Evolutionary conservation across 2,888 invertebrate genomes (phyloP), one percentile per base, ranked within the genome.

Genomic region (Ommatoiulus sabulosus): DNA sequence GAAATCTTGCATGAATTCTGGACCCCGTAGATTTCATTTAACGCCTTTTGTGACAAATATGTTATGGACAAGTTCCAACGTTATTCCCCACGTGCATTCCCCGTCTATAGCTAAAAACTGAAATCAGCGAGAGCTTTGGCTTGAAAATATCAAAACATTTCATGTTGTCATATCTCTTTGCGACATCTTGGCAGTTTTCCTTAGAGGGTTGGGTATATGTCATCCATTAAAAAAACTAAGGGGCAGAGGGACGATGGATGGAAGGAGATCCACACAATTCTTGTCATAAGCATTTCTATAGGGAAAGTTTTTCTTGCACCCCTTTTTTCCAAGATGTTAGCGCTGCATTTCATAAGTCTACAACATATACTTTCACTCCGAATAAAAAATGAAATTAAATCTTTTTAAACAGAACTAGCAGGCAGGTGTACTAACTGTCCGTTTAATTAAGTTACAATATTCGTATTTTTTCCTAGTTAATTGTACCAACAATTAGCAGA

Each of bases 21-120:
- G 35, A 10, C 80, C 80, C 80, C 80, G 80, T 80, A 80, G 72
- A 80, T 80, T 80, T 80, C 80, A 80, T 80, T 80, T 80, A 80
- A 80, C 80, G 80, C 80, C 80, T 80, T 80, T 80, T 80, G 80
- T 80, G 80, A 80, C 80, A 80, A 80, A 80, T 80, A 80, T 80
- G 80, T 80, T 80, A 80, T 35, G 80, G 80, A 80, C 35, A 80
- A 35, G 80, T 80, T 80, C 80, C 80, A 80, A 80, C 80, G 80
- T 35, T 35, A 80, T 80, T 80, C 63, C 63, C 52, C 63, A 63
- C 17, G 63, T 63, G 63, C 63, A 63, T 63, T 63, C 80, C 80
- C 80, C 80, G 35, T 80, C 35, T 12, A n/a, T 10, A 12, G 80
- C 80, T 35, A 20, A 80, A 20, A 35, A 35, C 24, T 35, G 80